Evolutionary conservation across 2,797 vertebrate species (phyloP).

Genomic region (Acanthurus lineatus): DNA sequence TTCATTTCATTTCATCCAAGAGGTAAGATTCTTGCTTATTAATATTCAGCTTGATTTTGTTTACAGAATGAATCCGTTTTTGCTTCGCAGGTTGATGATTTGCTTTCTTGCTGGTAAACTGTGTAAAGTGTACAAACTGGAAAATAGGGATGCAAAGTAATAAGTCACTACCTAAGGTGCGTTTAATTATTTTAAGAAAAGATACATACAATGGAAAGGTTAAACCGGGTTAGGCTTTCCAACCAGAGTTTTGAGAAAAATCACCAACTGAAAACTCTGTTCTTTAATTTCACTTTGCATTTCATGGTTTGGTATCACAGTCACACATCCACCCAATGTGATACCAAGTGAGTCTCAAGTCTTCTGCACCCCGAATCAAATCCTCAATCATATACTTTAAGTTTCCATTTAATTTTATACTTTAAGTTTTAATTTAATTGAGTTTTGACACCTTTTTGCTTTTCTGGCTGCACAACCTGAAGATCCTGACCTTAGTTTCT

Average conservation of each 20-base stretch:
- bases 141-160: conserved; percentile 9
- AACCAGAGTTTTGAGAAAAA: not conserved
- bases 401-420: too few species aligned
- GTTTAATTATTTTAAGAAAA: conserved; percentile 12
- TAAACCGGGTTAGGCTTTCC: not conserved
- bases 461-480: not conserved
- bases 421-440: too few species aligned
- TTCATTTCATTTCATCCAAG: conserved; percentile 2
- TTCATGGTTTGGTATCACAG: not conserved
- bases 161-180: not conserved
- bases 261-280: not conserved
- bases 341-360: too few species aligned
- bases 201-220: not conserved
- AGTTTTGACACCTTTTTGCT: not conserved
- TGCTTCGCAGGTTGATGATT: conserved; percentile 26
- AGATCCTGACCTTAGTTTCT: not conserved
- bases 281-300: not conserved
- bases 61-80: conserved; percentile 36
- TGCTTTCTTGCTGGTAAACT: conserved; percentile 29
- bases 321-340: too few species aligned
- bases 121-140: conserved; percentile 7
- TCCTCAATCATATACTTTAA: too few species aligned
- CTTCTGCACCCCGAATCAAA: too few species aligned
- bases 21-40: conserved; percentile 23
- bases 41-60: conserved; percentile 31